Percentiles rank a stretch among this genome's conserved stretches.
Conservation (phyloP, 2,113 vertebrate genomes). For the Colistium nudipinnis region DNA sequence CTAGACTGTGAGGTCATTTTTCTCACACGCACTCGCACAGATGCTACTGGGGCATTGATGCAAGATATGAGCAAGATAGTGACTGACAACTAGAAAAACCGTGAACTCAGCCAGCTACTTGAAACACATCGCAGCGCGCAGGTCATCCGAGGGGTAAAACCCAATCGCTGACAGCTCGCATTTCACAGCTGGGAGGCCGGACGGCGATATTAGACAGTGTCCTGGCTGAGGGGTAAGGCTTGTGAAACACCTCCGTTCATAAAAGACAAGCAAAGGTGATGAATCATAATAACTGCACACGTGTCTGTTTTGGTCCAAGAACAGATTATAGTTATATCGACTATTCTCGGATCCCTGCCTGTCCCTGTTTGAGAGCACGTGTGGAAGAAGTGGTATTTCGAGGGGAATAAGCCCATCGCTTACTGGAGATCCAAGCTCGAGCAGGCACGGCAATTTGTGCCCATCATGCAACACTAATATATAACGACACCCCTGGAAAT, state of each 20-base stretch:
- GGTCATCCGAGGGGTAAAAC: slow-evolving; percentile 41
- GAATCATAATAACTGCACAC: slow-evolving; percentile 39
- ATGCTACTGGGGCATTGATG: slow-evolving; percentile 16
- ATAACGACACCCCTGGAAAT: slow-evolving; percentile 71
- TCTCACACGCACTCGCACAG: slow-evolving; percentile 14
- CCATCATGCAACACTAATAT: slow-evolving; percentile 75
- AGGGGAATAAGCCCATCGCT: slow-evolving; percentile 42
- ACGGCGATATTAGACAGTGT: slow-evolving; percentile 38
- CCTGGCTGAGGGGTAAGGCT: slow-evolving; percentile 25
- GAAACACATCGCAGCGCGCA: slow-evolving; percentile 36
- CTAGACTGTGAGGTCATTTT: slow-evolving; percentile 16
- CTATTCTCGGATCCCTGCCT: slow-evolving; percentile 18
- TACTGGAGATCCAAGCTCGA: slow-evolving; percentile 63
- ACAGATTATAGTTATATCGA: slow-evolving; percentile 3
- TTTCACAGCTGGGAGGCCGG: slow-evolving; percentile 55
- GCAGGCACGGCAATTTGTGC: slow-evolving; percentile 67
- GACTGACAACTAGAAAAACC: slow-evolving; percentile 24
- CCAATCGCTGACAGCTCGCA: slow-evolving; percentile 40
- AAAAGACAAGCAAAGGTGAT: slow-evolving; percentile 31
- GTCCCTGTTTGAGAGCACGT: slow-evolving; percentile 33
- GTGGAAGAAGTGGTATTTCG: slow-evolving; percentile 60
- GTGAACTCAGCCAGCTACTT: slow-evolving; percentile 31
- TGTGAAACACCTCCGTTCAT: slow-evolving; percentile 46
- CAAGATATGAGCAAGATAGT: slow-evolving; percentile 36
- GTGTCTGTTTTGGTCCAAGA: slow-evolving; percentile 19